Base-by-base conservation (phyloP, 2,888 invertebrate genomes). In the Eupithecia vulgata region DNA sequence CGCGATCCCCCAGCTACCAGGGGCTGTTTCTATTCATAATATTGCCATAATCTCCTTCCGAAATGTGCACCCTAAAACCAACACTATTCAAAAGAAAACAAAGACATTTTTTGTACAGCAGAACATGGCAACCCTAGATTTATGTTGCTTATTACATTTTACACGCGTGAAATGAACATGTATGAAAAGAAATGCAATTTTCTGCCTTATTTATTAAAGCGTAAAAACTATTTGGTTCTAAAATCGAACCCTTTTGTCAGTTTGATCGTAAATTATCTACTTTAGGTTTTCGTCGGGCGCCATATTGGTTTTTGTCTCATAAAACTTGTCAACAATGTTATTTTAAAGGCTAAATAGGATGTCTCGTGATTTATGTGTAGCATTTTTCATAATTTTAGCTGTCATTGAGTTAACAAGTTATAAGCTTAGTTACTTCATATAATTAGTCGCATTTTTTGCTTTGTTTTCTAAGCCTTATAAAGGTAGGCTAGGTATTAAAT, bases 121-220 rank as follows among this genome's bases (percentile, higher is more conserved):
- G 15, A 70, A 70, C 61, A 82, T 82, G 82, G 82, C 80, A 83
- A 83, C 88, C 85, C 84, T 86, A 87, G 89, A 93, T 93, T 92
- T 92, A 92, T 91, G 87, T 88, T 87, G 87, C 91, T 92, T 92
- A 92, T 92, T 91, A 92, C 89, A 91, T 92, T 92, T 91, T 91
- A 90, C 88, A 88, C 89, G 90, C 91, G 90, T 90, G 91, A 91
- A 92, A 91, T 91, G 89, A 91, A 87, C 89, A 87, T 82, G 86
- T 83, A 82, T 82, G 76, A 85, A 84, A 84, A 85, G 82, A 85
- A 87, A 89, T 85, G 86, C 89, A 84, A 92, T 91, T 90, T 85
- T 83, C 84, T 82, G 86, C 91, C 88, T 87, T 92, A 91, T 90
- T 82, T 80, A 83, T 81, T 81, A 82, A 70, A 78, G 75, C 80